Base-by-base conservation (phyloP, 2,888 invertebrate genomes). In the Oxystoma pomonae region DNA sequence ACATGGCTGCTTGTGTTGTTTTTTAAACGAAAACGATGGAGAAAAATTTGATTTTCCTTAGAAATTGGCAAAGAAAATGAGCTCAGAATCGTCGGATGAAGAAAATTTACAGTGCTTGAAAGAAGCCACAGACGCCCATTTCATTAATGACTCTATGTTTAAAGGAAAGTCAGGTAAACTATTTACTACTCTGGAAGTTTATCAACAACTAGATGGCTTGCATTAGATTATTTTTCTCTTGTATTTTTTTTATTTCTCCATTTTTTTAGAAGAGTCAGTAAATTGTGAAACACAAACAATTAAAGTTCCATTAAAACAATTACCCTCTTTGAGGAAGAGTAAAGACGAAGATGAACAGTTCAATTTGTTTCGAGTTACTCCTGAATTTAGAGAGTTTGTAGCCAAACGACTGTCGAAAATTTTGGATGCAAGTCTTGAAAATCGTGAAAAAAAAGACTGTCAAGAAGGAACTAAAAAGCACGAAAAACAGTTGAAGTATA, bases 71-170 rank as follows among this genome's bases (percentile, higher is more conserved):
- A 59, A 66, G 53, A 74, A 72, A 67, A 77, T 77, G 77, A 70
- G 71, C 63, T 73, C 74, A 58, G 75, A 74, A 67, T 73, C 73
- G 61, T 79, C 78, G 12, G 79, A 79, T 49, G 78, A 79, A 55
- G 79, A 79, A 69, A 72, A 76, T 68, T 64, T 75, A 20, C 69
- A 71, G 12, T 67, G 71, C 60, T 63, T 79, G 17, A 70, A 73
- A 72, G 85, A 85, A 73, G 83, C 82, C 2, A 79, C 84, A 1
- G 85, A 85, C 69, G 71, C 69, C 19, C 77, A 83, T 49, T 85
- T 86, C 70, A 79, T 73, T 69, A 82, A 69, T 72, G 81, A 78
- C 74, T 76, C 63, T 67, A 76, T 74, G 75, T 78, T 66, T 63
- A 73, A 58, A 63, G 65, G 35, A 35, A 12, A 3, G 5, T 12